These are phyloP conservation scores for Mythimna impura DNA, from an alignment of 2,888 invertebrate genomes.

Conservation along the genomic window DNA sequence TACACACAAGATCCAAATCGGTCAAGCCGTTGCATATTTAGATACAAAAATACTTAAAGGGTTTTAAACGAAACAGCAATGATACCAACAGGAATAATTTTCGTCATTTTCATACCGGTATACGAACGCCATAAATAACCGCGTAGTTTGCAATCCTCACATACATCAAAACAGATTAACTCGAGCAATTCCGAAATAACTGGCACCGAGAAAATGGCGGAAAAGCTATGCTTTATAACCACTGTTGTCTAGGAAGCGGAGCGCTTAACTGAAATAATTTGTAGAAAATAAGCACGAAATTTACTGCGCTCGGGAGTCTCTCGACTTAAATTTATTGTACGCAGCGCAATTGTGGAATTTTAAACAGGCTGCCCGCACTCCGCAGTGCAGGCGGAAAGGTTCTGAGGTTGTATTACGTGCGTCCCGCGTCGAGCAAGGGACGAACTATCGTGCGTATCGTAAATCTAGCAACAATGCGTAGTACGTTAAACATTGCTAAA, in stretches of 20 bases:
- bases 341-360: conserved; percentile 85
- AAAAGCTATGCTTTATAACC: conserved; percentile 58
- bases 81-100: conserved; percentile 12
- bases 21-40: too few species aligned
- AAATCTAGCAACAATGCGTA: conserved; percentile 51
- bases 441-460: conserved; percentile 55
- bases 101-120: conserved; percentile 31
- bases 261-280: conserved; percentile 82
- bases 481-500: conserved; percentile 15
- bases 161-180: conserved; percentile 60
- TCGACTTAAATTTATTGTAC: conserved; percentile 84
- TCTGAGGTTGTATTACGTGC: conserved; percentile 59
- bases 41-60: neutral
- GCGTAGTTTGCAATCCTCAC: conserved; percentile 38
- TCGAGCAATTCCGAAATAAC: conserved; percentile 50
- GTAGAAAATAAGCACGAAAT: conserved; percentile 83
- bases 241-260: conserved; percentile 62
- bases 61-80: too few species aligned
- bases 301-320: conserved; percentile 78
- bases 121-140: conserved; percentile 40
- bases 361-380: conserved; percentile 81
- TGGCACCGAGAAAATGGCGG: conserved; percentile 45
- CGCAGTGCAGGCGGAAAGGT: conserved; percentile 77
- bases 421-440: conserved; percentile 21
- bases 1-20: too few species aligned